Base-by-base conservation (phyloP, 2,113 vertebrate species). In the Hippocampus abdominalis region DNA sequence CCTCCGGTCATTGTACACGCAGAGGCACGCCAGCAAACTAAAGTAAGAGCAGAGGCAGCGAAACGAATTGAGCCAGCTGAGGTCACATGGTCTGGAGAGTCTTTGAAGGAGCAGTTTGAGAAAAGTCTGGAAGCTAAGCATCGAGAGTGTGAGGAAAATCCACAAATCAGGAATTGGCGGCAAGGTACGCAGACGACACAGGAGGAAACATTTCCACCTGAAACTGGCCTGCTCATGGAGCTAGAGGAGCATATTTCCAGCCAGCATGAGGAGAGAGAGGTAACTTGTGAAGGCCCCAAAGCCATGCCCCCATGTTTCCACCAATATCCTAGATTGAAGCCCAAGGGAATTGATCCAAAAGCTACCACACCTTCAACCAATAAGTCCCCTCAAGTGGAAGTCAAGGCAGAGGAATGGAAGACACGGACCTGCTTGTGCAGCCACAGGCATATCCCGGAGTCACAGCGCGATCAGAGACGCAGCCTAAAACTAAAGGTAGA, bases 111-210 rank as follows among this genome's bases (percentile, higher is more conserved):
- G 67, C 72, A 81, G 20, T 83, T 86, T 72, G 88, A 89, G 69
- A 88, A 84, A 80, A 89, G 81, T n/a, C 71, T 88, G 3, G 86
- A 91, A 18, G 86, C 80, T 49, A 89, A 91, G 6, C 67, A 76
- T 2, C 76, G 84, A 29, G 86, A 89, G 70, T 89, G 87, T 82
- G 85, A 91, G 46, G 87, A 91, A 51, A 89, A 91, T 73, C 87
- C 86, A 16, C 81, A 84, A 12, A 86, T 90, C 69, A 78, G 77
- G 62, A 89, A 91, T 75, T 92, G 91, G 91, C 90, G 92, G 72
- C 82, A 92, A 66, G 87, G 82, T 4, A 82, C 80, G 49, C 77
- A 72, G 16, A 81, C 84, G 80, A 70, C 86, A 63, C 70, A 79
- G 70, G 84, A 86, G 44, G 71, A 82, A 59, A 68, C 36, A n/a